Conservation (phyloP, 2,888 invertebrate genomes). For the Pristionchus mayeri region DNA sequence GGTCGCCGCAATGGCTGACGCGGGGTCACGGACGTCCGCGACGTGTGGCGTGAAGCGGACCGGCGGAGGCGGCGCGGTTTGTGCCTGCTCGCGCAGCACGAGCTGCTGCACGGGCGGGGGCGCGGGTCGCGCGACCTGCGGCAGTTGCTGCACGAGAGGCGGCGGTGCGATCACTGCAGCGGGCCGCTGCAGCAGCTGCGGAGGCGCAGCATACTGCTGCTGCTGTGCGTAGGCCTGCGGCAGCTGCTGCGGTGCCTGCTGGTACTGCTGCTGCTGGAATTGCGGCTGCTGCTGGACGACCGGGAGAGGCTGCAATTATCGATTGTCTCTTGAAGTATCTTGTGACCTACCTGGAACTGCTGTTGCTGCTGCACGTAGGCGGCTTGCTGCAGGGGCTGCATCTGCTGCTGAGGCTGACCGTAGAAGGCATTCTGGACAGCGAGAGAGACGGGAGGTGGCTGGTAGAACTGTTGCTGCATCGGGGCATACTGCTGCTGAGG, state of each 20-base stretch:
- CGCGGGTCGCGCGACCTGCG: neutral
- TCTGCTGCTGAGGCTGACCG: constrained; percentile 51
- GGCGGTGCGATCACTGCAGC: constrained; percentile 36
- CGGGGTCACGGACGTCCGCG: constrained; percentile 50
- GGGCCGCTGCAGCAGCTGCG: constrained; percentile 35
- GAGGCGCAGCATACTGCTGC: constrained; percentile 38
- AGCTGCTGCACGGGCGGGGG: neutral
- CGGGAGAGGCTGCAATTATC: neutral
- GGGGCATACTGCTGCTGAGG: constrained; percentile 9
- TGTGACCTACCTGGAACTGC: neutral
- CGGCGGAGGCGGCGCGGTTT: constrained; percentile 59
- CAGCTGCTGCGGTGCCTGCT: constrained; percentile 13
- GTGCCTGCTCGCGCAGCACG: neutral
- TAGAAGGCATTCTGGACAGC: neutral
- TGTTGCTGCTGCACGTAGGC: constrained; percentile 50
- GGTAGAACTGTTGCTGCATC: constrained; percentile 4
- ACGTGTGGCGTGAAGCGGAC: constrained; percentile 58
- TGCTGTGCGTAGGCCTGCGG: constrained; percentile 10
- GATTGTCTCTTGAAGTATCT: neutral
- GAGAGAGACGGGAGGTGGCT: constrained; percentile 2
- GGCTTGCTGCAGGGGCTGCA: constrained; percentile 46
- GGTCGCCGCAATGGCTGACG: neutral
- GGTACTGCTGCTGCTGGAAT: constrained; percentile 47
- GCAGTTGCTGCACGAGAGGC: constrained; percentile 32
- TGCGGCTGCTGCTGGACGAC: constrained; percentile 45